Evolutionary conservation across 2,797 vertebrate genomes (phyloP), one percentile per base, ranked within the genome.

Genomic region (Catharus ustulatus): DNA sequence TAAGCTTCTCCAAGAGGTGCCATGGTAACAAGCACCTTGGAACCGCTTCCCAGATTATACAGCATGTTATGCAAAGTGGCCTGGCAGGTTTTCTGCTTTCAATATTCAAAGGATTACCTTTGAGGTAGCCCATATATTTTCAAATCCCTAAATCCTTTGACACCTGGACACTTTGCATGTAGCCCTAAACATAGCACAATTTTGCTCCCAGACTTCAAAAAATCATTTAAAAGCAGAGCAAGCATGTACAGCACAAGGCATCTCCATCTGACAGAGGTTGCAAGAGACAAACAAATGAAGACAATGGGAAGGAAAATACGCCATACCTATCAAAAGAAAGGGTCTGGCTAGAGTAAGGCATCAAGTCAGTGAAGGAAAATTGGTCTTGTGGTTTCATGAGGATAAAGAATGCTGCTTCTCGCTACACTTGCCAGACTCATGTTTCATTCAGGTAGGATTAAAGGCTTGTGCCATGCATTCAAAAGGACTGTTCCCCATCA

Each of bases 11-110:
- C 46, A 66, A 87, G 75, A 85, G 78, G 36, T 94, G 73, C 82
- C 92, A 97, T 95, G 92, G 95, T 36, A 96, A 97, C 96, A 84
- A 71, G 79, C 58, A 94, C 84, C 82, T 87, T 90, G 87, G 89
- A 95, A 75, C 75, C 4, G 24, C 58, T 85, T 85, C 82, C 77
- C 46, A 89, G 61, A 78, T 63, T 83, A 69, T 30, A 73, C n/a
- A 91, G 91, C 18, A 1, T 45, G 32, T 72, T 87, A 95, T 73
- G 66, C 89, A 93, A 92, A 93, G 48, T 67, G 62, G 17, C 13
- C 71, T 69, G 72, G 57, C 48, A 87, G 79, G 49, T 72, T 80
- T 92, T 75, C 66, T 83, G 36, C 40, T 85, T 93, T 89, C 62
- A 95, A 75, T 85, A 92, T 88, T 84, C 73, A 66, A 93, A 89